Conservation (phyloP, 92 coral and sea anemone genomes). For the Parazoanthus darwini region DNA sequence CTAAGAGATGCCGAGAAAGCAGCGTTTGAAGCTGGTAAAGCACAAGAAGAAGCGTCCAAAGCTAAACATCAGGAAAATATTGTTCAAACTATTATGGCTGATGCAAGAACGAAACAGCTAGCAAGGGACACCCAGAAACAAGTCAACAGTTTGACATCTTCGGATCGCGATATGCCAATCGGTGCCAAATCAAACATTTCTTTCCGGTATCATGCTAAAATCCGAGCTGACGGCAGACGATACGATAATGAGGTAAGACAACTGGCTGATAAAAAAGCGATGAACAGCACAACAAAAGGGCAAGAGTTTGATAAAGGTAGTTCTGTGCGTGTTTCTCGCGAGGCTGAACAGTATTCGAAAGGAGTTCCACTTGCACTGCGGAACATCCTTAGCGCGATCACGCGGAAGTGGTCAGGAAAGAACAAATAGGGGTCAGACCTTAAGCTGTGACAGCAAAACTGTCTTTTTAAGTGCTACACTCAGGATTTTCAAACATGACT, state of each 20-base stretch:
- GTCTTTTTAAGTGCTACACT: neutral
- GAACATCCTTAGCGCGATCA: neutral
- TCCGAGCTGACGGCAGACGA: neutral
- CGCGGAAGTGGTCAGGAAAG: neutral
- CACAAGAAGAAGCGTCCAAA: neutral
- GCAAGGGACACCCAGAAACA: neutral
- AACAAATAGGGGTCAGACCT: neutral
- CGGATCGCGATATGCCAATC: neutral
- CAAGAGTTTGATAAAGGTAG: neutral
- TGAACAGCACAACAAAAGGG: neutral
- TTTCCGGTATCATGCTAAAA: neutral
- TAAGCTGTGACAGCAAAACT: neutral
- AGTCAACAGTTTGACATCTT: neutral
- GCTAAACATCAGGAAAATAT: slow-evolving; percentile 16
- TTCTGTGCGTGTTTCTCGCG: neutral
- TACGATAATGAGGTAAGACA: neutral
- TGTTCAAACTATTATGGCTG: neutral
- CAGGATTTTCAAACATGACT: neutral
- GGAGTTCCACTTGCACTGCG: slow-evolving; percentile 11
- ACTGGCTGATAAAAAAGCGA: neutral
- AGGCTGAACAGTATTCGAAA: neutral
- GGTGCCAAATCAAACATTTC: neutral
- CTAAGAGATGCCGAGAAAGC: neutral
- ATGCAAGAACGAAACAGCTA: neutral
- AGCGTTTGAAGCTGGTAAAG: neutral